These are phyloP conservation scores for Leptogaster cylindrica DNA, from an alignment of 2,888 invertebrate genomes.

Conservation along the genomic window DNA sequence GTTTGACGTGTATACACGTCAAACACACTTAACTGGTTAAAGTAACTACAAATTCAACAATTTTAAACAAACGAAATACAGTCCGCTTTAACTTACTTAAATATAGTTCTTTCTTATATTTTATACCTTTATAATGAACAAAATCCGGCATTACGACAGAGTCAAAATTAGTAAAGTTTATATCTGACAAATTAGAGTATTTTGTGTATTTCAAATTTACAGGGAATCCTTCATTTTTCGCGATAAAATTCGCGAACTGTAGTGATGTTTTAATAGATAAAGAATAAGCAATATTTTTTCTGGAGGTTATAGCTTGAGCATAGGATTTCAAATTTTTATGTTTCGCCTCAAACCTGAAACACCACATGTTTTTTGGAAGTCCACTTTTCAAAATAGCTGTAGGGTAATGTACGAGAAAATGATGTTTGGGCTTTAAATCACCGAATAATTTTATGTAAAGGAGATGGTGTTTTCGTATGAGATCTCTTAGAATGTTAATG, in stretches of 20 bases:
- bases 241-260: background rate
- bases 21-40: too few species aligned
- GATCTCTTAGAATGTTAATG: background rate
- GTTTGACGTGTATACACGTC: too few species aligned
- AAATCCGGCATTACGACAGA: background rate
- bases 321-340: conserved; percentile 37
- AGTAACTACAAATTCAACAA: conserved; percentile 6
- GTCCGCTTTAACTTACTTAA: background rate
- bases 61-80: conserved; percentile 4
- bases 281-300: conserved; percentile 15
- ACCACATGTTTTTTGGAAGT: conserved; percentile 11
- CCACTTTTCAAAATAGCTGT: conserved; percentile 27
- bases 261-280: conserved; percentile 11
- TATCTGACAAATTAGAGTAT: too few species aligned
- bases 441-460: conserved; percentile 22
- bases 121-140: background rate
- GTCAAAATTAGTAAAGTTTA: background rate
- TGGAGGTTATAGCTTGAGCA: conserved; percentile 4
- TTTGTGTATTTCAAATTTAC: conserved; percentile 1
- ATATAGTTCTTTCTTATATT: background rate
- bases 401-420: conserved; percentile 30
- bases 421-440: conserved; percentile 40
- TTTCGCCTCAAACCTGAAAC: conserved; percentile 30
- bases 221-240: background rate
- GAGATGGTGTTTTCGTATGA: conserved; percentile 19